Conservation (phyloP, 1,140 invertebrate genomes). For the Myzus persicae region DNA sequence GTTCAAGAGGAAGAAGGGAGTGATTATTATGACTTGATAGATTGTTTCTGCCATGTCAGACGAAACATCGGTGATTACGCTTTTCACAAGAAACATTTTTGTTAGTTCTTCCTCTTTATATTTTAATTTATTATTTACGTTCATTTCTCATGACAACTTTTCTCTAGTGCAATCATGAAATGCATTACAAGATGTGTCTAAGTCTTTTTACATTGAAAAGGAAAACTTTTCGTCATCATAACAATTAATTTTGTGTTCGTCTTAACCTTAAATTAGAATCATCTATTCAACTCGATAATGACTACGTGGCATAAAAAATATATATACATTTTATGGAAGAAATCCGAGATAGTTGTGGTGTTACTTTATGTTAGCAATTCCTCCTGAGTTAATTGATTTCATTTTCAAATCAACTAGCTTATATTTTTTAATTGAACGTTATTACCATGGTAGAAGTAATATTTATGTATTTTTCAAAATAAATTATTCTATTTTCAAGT, state of each 20-base stretch:
- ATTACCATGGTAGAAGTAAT: too few species aligned
- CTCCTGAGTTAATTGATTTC: too few species aligned
- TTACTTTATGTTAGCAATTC: neutral
- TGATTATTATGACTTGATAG: neutral
- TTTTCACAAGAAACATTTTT: slow-evolving; percentile 9
- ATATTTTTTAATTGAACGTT: too few species aligned
- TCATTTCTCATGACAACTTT: neutral
- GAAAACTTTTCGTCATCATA: neutral
- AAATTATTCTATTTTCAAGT: too few species aligned
- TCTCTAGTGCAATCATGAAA: neutral
- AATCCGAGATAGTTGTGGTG: neutral
- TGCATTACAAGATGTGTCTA: neutral
- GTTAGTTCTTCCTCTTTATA: slow-evolving; percentile 1
- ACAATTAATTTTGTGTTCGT: neutral
- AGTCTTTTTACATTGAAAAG: neutral
- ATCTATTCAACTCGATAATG: neutral
- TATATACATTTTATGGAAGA: neutral
- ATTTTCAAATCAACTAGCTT: neutral
- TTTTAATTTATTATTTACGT: slow-evolving; percentile 31
- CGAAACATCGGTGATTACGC: slow-evolving; percentile 18
- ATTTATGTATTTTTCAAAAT: too few species aligned
- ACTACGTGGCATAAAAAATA: neutral
- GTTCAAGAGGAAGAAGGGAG: neutral
- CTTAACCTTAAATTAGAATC: neutral
- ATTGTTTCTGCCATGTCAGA: neutral